Evolutionary conservation across 2,888 invertebrate species (phyloP), one percentile per base, ranked within the genome.

Genomic region (Eristalis tenax): DNA sequence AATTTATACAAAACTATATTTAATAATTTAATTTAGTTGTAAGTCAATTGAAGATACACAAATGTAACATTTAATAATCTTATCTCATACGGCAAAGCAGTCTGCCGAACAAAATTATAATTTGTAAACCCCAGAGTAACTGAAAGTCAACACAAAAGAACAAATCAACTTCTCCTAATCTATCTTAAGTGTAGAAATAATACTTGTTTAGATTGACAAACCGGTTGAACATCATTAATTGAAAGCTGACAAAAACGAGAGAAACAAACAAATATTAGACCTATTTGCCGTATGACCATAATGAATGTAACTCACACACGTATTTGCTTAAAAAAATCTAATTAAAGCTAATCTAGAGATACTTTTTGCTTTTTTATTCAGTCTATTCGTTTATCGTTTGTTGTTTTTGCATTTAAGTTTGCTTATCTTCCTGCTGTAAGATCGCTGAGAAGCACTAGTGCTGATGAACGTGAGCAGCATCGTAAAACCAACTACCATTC

Each of bases 261-360:
- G 3, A 56, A 38, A 64, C 10, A 23, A 63, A 69, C 1, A 38
- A 63, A 43, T 11, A 8, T 23, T 70, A 63, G 61, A 43, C 18
- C 40, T 40, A 64, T 68, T 81, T 77, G 74, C 74, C 74, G 74
- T 81, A 69, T 74, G 66, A 79, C 35, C 65, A 61, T 71, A 40
- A 65, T 70, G 56, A 74, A 75, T 74, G 63, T 73, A 35, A 66
- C 64, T 70, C 64, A 73, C 71, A 59, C n/a, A 63, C 63, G 64
- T 75, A 75, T 63, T 69, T 75, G 69, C 81, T 81, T 81, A 63
- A 69, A 50, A 32, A 50, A 68, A 64, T 75, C 74, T 69, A 75
- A 81, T 81, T 81, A 61, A 69, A 75, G 28, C 74, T 81, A 75
- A 75, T 75, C 81, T 81, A 59, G 68, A 74, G 61, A 81, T 75